These are phyloP conservation scores for Drosophila demipolita DNA, from an alignment of 2,888 invertebrate species.

Conservation along the genomic window DNA sequence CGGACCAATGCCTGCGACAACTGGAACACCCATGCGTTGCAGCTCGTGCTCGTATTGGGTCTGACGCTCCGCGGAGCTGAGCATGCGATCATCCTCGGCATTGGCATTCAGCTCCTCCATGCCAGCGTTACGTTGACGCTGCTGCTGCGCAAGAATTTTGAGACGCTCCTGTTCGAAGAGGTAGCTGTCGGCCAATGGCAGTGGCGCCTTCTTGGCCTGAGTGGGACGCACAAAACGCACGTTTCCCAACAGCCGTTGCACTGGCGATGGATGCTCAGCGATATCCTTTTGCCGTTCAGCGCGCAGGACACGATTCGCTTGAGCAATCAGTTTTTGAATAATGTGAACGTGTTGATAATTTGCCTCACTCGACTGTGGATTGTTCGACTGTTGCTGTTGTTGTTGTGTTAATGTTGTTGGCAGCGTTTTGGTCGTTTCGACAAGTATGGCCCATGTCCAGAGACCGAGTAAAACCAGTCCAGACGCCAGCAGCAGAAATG, in stretches of 20 bases:
- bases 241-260: constrained; percentile 64
- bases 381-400: constrained; percentile 10
- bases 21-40: constrained; percentile 84
- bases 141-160: constrained; percentile 84
- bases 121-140: constrained; percentile 84
- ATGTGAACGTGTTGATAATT: constrained; percentile 82
- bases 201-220: constrained; percentile 76
- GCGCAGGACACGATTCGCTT: constrained; percentile 84
- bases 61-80: constrained; percentile 83
- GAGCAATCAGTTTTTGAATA: constrained; percentile 83
- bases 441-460: constrained; percentile 84
- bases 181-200: constrained; percentile 81
- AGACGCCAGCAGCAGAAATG: constrained; percentile 80
- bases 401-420: constrained; percentile 28
- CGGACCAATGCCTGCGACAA: constrained; percentile 84
- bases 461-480: constrained; percentile 81
- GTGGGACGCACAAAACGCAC: constrained; percentile 81
- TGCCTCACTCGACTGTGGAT: constrained; percentile 28
- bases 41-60: constrained; percentile 84
- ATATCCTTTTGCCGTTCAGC: constrained; percentile 74
- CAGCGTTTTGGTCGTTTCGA: constrained; percentile 66
- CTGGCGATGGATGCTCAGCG: constrained; percentile 26
- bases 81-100: constrained; percentile 82
- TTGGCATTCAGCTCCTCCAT: constrained; percentile 79
- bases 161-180: constrained; percentile 84